phyloP scores from a whole-genome alignment of 2,113 vertebrate species.

The Cyanistes caeruleus region DNA sequence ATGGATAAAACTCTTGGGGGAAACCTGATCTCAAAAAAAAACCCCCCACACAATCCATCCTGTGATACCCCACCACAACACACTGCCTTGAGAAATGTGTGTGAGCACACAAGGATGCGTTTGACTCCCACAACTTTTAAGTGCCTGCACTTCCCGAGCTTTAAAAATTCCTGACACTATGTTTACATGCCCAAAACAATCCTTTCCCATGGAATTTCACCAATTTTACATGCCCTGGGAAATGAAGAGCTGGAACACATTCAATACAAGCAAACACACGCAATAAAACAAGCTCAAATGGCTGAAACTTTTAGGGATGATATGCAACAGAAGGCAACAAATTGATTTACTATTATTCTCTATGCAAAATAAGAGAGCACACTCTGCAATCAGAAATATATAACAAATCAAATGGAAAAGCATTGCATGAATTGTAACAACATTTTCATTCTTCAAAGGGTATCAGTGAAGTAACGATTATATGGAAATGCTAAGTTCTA shows the following conservation, averaged over 20 bases:
- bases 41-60: neutral
- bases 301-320: constrained; percentile 33
- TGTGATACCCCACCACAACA: neutral
- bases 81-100: neutral
- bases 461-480: neutral
- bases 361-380: neutral
- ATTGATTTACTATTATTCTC: neutral
- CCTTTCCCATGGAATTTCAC: constrained; percentile 79
- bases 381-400: neutral
- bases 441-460: neutral
- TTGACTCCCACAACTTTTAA: neutral
- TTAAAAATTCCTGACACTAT: constrained; percentile 37
- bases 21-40: neutral
- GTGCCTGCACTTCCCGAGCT: constrained; percentile 26
- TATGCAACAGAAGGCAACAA: constrained; percentile 7
- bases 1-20: neutral
- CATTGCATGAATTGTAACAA: neutral
- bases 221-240: constrained; percentile 72
- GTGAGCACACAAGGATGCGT: neutral
- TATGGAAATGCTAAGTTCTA: neutral
- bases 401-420: neutral
- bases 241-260: constrained; percentile 71
- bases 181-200: constrained; percentile 65
- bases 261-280: constrained; percentile 75
- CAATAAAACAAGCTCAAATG: constrained; percentile 53